These are phyloP conservation scores for Lamellibrachia columna DNA, from an alignment of 2,888 invertebrate genomes.

Conservation along the genomic window DNA sequence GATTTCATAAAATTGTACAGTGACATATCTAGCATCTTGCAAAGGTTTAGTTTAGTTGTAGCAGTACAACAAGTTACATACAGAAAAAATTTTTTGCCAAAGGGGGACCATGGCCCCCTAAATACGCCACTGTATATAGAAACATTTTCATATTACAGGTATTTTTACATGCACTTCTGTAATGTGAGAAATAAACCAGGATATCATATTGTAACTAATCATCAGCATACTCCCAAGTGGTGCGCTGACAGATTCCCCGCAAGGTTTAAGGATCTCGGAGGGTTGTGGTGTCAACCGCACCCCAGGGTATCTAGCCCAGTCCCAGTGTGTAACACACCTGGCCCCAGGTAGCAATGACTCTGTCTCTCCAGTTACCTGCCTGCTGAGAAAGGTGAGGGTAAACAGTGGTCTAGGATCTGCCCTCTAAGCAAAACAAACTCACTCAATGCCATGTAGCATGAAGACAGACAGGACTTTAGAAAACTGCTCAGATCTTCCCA, in stretches of 20 bases:
- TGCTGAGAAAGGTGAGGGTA: neutral
- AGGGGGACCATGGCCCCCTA: no score
- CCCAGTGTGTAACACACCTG: neutral
- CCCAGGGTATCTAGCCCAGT: neutral
- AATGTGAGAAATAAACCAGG: neutral
- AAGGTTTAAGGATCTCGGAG: neutral
- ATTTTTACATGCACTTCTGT: neutral
- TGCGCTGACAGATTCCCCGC: neutral
- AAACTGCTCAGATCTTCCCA: neutral
- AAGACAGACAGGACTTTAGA: neutral
- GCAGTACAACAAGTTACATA: no score
- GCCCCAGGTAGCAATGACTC: neutral
- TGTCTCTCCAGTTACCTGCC: neutral
- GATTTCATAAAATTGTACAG: no score
- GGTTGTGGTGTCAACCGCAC: neutral
- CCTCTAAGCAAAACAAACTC: neutral
- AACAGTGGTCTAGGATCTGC: neutral
- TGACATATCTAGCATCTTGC: no score
- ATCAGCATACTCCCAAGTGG: neutral
- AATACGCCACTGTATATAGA: no score
- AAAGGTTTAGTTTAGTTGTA: no score
- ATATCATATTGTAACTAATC: neutral
- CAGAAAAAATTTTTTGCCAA: no score
- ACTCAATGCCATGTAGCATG: neutral
- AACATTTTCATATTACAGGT: neutral